Conservation (phyloP, 2,888 invertebrate genomes). For the Dugesia japonica region DNA sequence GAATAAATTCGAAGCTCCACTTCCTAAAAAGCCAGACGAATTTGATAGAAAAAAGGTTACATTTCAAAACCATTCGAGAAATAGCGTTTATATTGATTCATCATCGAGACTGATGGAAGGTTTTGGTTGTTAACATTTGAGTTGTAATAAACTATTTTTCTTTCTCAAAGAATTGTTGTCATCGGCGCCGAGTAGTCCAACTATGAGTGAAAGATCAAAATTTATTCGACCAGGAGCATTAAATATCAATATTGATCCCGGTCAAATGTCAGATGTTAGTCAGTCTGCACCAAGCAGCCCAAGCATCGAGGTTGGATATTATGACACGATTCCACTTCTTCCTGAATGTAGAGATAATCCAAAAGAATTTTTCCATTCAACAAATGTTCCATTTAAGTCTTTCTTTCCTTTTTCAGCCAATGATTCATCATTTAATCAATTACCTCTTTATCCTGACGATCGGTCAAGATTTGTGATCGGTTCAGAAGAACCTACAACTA, state of each 20-base stretch:
- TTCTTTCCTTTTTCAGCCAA: neutral
- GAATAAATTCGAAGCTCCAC: neutral
- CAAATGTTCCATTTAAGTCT: slow-evolving; percentile 8
- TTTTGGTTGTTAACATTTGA: no score
- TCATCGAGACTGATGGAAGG: neutral
- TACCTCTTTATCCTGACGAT: slow-evolving; percentile 12
- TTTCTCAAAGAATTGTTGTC: slow-evolving; percentile 3
- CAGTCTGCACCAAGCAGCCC: neutral
- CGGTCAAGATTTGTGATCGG: neutral
- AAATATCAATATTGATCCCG: neutral
- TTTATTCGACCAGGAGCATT: neutral
- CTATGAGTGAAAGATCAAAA: neutral
- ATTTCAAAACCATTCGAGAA: neutral
- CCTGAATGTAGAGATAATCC: slow-evolving; percentile 9
- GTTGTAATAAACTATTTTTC: no score
- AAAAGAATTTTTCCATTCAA: slow-evolving; percentile 16
- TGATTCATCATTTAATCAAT: neutral
- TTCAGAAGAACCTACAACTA: neutral
- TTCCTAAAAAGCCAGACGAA: neutral
- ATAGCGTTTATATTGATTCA: neutral
- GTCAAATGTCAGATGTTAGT: neutral
- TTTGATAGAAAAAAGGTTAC: slow-evolving; percentile 2
- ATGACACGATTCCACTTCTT: slow-evolving; percentile 14
- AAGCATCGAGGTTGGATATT: neutral
- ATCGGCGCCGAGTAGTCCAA: neutral